Evolutionary conservation across 2,113 vertebrate genomes (phyloP), one percentile per base, ranked within the genome.

Genomic region (Riparia riparia): DNA sequence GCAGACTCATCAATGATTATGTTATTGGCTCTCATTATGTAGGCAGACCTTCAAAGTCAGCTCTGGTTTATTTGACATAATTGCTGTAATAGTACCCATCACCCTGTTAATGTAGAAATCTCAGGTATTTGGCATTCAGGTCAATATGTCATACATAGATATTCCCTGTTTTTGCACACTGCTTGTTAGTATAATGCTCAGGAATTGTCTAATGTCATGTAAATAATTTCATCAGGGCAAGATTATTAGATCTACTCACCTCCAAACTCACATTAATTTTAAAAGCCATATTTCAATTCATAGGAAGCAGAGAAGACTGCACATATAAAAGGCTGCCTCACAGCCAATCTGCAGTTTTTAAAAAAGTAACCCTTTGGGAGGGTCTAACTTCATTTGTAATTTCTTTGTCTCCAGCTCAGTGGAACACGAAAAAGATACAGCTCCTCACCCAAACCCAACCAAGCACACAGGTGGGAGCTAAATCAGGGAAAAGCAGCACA

Each of bases 151-250:
- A 49, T 37, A 66, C 29, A n/a, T 37, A 94, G 69, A 80, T 82
- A 81, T 64, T 61, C 61, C 51, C 37, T 76, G 17, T 37, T 60
- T 92, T 58, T 87, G 60, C 68, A 90, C 9, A 49, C 49, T 42
- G 44, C 44, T 93, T 88, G 42, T 86, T 95, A 92, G 44, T 31
- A 22, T 82, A 74, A 78, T 1, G 3, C 58, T 89, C 56, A 70
- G 93, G 51, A 89, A 87, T 61, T 61, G 47, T 64, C 86, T 82
- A 73, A 90, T 53, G 54, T 74, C 71, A 69, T 54, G 47, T 94
- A 72, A 93, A 65, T 95, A 94, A 89, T 96, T 96, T 82, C 31
- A 86, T 17, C 51, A 86, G 77, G 66, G 61, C 44, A 81, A 92
- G 41, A 54, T 80, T 37, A 56, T 95, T 85, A 89, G 65, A 85